Percentiles rank a stretch among this genome's conserved stretches.
phyloP scores from a whole-genome alignment of 2,888 invertebrate species.

The Sphecodes monilicornis region DNA sequence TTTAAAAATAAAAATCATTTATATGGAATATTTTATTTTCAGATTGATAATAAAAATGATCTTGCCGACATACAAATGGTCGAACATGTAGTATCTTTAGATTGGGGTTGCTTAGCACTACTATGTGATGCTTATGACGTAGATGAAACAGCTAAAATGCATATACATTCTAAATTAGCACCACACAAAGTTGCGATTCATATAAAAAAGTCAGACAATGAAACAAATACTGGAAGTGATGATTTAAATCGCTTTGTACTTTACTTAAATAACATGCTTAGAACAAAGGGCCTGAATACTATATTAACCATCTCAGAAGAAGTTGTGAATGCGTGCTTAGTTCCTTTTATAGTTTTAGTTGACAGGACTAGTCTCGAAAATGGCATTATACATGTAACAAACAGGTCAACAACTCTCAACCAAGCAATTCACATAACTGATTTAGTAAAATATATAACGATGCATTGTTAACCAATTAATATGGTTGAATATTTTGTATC shows the following conservation, averaged over 20 bases:
- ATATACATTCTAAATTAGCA: conserved; percentile 89
- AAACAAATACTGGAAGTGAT: conserved; percentile 73
- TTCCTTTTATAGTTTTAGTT: conserved; percentile 91
- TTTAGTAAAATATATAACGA: conserved; percentile 74
- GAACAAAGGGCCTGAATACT: conserved; percentile 80
- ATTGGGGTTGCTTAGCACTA: conserved; percentile 81
- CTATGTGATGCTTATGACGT: conserved; percentile 77
- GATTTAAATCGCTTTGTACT: conserved; percentile 86
- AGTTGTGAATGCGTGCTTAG: conserved; percentile 81
- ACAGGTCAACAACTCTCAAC: conserved; percentile 85
- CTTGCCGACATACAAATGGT: conserved; percentile 72
- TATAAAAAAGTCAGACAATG: conserved; percentile 84
- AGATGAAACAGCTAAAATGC: conserved; percentile 84
- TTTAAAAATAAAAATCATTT: conserved; percentile 33
- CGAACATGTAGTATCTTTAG: conserved; percentile 78
- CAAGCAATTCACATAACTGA: conserved; percentile 80
- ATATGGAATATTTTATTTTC: conserved; percentile 61
- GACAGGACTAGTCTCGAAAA: conserved; percentile 88
- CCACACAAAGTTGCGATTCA: conserved; percentile 91
- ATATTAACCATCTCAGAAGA: conserved; percentile 73
- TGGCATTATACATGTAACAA: conserved; percentile 88
- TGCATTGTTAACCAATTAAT: conserved; percentile 53
- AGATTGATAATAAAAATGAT: conserved; percentile 64
- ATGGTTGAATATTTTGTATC: conserved; percentile 33
- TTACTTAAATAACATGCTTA: conserved; percentile 86